These are phyloP conservation scores for Leucoraja erinaceus DNA, from an alignment of 2,113 vertebrate species.

Conservation along the genomic window DNA sequence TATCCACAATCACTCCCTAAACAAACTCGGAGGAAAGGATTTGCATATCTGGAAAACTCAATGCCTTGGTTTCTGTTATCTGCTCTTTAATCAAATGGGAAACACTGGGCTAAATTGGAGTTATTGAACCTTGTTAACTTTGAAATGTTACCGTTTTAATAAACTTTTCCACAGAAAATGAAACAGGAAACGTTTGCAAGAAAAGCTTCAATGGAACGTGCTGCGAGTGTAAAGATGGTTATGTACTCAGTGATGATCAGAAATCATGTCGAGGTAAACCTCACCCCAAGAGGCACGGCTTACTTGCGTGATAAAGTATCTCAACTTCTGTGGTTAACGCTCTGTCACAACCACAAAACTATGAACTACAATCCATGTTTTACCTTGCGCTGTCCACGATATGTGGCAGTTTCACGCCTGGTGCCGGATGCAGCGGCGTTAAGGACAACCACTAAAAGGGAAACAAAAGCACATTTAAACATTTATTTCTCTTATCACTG, in stretches of 20 bases:
- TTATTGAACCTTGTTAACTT: not conserved
- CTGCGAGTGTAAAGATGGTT: constrained; percentile 72
- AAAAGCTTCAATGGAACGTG: constrained; percentile 42
- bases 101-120: not conserved
- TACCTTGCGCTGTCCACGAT: not conserved
- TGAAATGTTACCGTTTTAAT: too few species aligned
- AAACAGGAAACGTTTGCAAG: constrained; percentile 59
- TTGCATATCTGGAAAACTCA: not conserved
- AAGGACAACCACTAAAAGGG: not conserved
- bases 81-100: not conserved
- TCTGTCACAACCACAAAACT: not conserved
- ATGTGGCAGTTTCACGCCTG: not conserved
- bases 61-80: not conserved
- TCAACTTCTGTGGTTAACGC: fast-evolving
- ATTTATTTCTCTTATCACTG: not conserved
- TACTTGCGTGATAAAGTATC: not conserved
- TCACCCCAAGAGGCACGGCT: not conserved
- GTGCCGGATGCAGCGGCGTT: too few species aligned
- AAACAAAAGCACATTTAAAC: not conserved
- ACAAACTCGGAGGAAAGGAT: not conserved
- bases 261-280: constrained; percentile 76
- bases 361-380: not conserved
- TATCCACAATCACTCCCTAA: not conserved
- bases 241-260: constrained; percentile 62
- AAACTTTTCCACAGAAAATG: constrained; percentile 46